These are phyloP conservation scores for Ectemnius continuus DNA, from an alignment of 2,888 invertebrate genomes.

Conservation along the genomic window DNA sequence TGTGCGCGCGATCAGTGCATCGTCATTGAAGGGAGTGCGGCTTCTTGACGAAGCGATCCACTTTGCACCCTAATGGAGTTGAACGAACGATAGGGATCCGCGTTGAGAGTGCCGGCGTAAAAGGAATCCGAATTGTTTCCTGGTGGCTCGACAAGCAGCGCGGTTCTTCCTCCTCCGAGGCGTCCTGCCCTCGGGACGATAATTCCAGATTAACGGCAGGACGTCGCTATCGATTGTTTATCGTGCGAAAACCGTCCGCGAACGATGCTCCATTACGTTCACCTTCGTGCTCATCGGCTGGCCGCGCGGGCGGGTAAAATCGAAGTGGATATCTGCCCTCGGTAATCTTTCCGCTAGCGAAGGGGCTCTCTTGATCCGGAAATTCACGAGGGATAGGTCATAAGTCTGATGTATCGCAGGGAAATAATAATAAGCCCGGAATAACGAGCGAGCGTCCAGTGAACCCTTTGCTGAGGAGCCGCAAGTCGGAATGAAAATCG, in stretches of 20 bases:
- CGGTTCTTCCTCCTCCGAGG: constrained; percentile 10
- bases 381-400: constrained; percentile 44
- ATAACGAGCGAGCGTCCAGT: too few species aligned
- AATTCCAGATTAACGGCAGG: constrained; percentile 61
- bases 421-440: too few species aligned
- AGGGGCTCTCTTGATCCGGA: constrained; percentile 42
- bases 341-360: constrained; percentile 51
- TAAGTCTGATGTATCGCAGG: neutral
- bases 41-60: too few species aligned
- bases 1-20: constrained; percentile 56
- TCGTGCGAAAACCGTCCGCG: constrained; percentile 62
- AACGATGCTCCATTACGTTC: constrained; percentile 43
- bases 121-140: constrained; percentile 58
- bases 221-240: constrained; percentile 63
- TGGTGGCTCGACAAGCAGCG: constrained; percentile 56
- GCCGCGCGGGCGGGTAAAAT: constrained; percentile 22
- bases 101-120: constrained; percentile 35
- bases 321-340: constrained; percentile 48
- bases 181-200: constrained; percentile 48
- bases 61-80: constrained; percentile 18
- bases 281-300: constrained; percentile 26
- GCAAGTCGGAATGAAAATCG: too few species aligned
- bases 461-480: too few species aligned
- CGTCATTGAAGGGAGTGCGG: constrained; percentile 39
- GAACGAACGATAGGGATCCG: constrained; percentile 41